These are phyloP conservation scores for Dromas ardeola DNA, from an alignment of 2,113 vertebrate species.

Conservation along the genomic window DNA sequence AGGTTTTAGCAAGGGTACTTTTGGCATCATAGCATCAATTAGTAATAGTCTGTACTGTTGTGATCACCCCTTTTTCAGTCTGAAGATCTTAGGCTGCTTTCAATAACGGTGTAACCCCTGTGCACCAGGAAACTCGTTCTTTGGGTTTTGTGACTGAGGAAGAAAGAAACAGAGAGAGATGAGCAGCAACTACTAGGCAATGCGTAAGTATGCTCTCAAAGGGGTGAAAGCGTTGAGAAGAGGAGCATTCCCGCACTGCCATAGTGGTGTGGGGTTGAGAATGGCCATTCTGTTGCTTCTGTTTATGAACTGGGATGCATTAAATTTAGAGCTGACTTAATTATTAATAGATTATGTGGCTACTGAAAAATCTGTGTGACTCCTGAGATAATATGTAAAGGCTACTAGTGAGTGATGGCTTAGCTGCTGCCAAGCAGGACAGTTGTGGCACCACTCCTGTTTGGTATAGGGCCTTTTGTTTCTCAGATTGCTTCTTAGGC, in stretches of 20 bases:
- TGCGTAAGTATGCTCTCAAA: neutral
- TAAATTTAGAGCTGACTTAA: neutral
- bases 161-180: neutral
- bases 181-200: neutral
- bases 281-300: neutral
- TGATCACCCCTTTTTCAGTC: neutral
- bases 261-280: accelerated
- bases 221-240: neutral
- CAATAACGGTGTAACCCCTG: neutral
- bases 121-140: neutral
- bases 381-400: neutral
- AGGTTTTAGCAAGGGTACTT: neutral
- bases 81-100: neutral
- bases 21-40: neutral
- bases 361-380: neutral
- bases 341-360: neutral
- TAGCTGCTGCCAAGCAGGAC: neutral
- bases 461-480: neutral
- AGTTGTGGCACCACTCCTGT: neutral
- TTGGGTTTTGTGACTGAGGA: neutral
- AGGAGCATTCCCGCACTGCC: neutral
- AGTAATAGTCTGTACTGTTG: neutral
- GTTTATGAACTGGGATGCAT: neutral
- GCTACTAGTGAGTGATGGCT: neutral
- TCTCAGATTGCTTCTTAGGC: neutral